A percentile compares a stretch with the other conserved stretches of the same genome.
Evolutionary conservation across 2,797 vertebrate species (phyloP).

Genomic region (Acanthornis magna): DNA sequence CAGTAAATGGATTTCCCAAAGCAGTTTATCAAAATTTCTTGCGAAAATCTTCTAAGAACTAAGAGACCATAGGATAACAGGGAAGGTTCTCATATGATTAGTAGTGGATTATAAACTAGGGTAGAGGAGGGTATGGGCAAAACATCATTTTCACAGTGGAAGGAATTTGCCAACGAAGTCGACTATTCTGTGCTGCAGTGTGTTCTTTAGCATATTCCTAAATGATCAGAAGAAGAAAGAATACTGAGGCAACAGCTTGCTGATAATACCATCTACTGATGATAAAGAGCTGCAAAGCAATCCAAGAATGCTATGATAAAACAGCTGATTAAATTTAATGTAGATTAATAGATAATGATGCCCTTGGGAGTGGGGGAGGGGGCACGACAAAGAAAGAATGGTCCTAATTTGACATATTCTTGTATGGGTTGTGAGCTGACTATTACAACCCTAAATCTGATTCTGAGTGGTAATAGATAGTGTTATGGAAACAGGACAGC

Average conservation of each 20-base stretch:
- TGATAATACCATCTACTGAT: background rate
- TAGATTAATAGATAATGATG: slow-evolving; percentile 39
- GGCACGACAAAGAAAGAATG: background rate
- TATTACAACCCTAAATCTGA: slow-evolving; percentile 38
- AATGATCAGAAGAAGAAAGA: slow-evolving; percentile 3
- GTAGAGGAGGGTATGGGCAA: background rate
- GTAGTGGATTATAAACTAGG: background rate
- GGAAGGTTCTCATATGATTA: background rate
- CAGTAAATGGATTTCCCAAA: background rate
- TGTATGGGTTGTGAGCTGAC: background rate
- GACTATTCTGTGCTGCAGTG: background rate
- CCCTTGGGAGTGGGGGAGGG: background rate
- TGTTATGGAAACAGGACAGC: background rate
- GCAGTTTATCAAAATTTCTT: background rate
- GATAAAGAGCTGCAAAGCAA: slow-evolving; percentile 14
- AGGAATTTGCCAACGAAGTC: background rate
- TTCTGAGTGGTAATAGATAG: slow-evolving; percentile 47
- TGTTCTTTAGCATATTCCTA: background rate
- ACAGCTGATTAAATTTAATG: slow-evolving; percentile 20
- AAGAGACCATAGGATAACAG: background rate
- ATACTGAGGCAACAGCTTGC: background rate
- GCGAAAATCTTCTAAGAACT: background rate
- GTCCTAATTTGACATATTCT: slow-evolving; percentile 29
- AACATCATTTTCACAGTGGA: background rate
- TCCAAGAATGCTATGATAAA: slow-evolving; percentile 32